Percentiles rank a stretch among this genome's conserved stretches.
Conservation (phyloP, 2,888 invertebrate species). For the Romanomermis culicivorax region DNA sequence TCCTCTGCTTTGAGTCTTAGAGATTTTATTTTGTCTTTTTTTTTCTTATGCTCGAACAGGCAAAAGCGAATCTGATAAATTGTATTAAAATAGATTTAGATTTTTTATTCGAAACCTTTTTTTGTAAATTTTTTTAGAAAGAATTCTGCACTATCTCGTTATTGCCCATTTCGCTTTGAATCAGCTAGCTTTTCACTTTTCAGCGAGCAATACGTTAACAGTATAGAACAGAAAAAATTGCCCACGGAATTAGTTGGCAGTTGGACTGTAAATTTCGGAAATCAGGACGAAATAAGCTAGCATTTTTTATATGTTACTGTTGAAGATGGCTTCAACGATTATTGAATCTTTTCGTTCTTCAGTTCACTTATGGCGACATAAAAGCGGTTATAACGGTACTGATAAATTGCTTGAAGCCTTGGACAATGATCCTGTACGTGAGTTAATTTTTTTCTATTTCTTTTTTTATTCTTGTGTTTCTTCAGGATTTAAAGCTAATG, state of each 20-base stretch:
- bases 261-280: slow-evolving; percentile 77
- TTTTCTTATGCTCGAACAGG: too few species aligned
- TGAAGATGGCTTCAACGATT: too few species aligned
- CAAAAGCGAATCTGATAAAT: too few species aligned
- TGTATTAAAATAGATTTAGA: too few species aligned
- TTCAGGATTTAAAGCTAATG: slow-evolving; percentile 24
- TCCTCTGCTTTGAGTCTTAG: too few species aligned
- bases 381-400: slow-evolving; percentile 59
- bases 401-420: slow-evolving; percentile 25
- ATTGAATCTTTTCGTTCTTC: slow-evolving; percentile 9
- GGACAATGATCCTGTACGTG: slow-evolving; percentile 18
- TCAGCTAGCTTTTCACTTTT: too few species aligned
- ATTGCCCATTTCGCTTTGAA: too few species aligned
- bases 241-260: slow-evolving; percentile 58
- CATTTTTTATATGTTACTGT: background rate
- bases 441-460: slow-evolving; percentile 7
- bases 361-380: slow-evolving; percentile 81
- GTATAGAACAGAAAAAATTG: slow-evolving; percentile 17
- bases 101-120: too few species aligned
- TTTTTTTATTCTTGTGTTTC: slow-evolving; percentile 13
- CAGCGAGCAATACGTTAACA: slow-evolving; percentile 4
- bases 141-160: too few species aligned
- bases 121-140: too few species aligned
- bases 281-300: slow-evolving; percentile 63
- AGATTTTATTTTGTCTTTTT: too few species aligned